phyloP scores from a whole-genome alignment of 2,113 vertebrate genomes.

The Otis tarda region DNA sequence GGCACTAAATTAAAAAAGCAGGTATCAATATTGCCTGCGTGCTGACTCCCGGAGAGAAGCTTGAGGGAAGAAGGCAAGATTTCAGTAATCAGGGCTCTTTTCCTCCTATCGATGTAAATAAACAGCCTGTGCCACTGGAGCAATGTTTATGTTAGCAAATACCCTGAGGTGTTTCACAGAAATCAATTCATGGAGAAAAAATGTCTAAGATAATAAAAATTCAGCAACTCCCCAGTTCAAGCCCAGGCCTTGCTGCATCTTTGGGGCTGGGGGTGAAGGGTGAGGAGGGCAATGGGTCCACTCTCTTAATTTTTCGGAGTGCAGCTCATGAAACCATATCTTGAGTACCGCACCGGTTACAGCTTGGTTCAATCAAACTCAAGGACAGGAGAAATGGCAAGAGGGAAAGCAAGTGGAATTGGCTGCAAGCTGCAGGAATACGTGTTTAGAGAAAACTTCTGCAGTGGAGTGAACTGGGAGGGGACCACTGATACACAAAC shows the following conservation, averaged over 20 bases:
- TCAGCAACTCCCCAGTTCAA: not conserved
- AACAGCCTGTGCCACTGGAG: slow-evolving; percentile 21
- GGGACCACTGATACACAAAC: not conserved
- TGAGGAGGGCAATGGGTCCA: not conserved
- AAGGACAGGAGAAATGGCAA: slow-evolving; percentile 1
- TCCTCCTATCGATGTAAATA: slow-evolving; percentile 51
- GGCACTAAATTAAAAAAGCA: slow-evolving; percentile 8
- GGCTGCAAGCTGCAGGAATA: slow-evolving; percentile 3
- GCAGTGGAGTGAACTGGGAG: not conserved
- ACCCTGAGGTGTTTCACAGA: not conserved
- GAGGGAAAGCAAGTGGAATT: not conserved
- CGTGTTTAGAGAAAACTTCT: not conserved
- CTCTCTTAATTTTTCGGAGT: not conserved
- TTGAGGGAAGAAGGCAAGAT: not conserved
- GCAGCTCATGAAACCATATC: not conserved
- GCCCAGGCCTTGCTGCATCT: not conserved
- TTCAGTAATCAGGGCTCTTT: slow-evolving; percentile 35
- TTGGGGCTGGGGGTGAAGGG: not conserved
- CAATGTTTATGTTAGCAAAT: slow-evolving; percentile 42
- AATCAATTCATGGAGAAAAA: slow-evolving; percentile 53
- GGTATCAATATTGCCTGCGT: not conserved
- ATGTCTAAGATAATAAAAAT: not conserved
- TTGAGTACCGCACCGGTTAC: not conserved
- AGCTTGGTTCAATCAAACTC: not conserved
- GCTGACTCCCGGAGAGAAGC: not conserved